These are phyloP conservation scores for Megaceryle maxima DNA, from an alignment of 2,113 vertebrate species.

Conservation along the genomic window DNA sequence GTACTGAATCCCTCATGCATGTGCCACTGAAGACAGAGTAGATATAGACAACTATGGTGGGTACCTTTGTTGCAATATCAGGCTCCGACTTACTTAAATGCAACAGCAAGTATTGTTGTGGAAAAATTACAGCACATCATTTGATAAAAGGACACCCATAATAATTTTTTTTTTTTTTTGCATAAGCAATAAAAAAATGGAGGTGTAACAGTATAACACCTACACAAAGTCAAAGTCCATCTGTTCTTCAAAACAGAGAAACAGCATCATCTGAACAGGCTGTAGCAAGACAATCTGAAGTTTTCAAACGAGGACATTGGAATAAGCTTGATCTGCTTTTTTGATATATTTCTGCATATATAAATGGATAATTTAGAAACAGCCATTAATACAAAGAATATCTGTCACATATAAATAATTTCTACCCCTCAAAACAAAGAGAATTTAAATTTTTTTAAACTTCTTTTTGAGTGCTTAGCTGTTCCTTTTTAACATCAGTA, in stretches of 20 bases:
- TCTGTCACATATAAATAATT: not conserved
- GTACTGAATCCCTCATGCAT: not conserved
- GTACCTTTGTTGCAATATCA: not conserved
- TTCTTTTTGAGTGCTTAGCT: not conserved
- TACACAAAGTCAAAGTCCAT: not conserved
- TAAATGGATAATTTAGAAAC: not conserved
- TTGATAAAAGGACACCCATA: not conserved
- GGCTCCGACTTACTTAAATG: not conserved
- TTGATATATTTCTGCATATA: not conserved
- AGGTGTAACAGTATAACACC: not conserved
- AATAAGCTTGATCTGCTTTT: not conserved
- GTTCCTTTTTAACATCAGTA: not conserved
- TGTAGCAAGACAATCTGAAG: not conserved
- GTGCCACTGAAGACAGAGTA: not conserved
- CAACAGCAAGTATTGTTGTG: not conserved
- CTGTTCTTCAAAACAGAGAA: not conserved
- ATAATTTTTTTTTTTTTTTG: not conserved
- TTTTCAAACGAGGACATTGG: not conserved
- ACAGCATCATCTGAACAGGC: not conserved
- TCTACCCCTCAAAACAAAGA: not conserved
- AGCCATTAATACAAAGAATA: not conserved
- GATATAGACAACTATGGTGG: fast-evolving
- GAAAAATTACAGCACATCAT: not conserved
- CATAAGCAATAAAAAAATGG: not conserved
- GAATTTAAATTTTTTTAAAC: not conserved